Base-by-base conservation (phyloP, 1,140 invertebrate genomes). In the Chironomus tepperi region DNA sequence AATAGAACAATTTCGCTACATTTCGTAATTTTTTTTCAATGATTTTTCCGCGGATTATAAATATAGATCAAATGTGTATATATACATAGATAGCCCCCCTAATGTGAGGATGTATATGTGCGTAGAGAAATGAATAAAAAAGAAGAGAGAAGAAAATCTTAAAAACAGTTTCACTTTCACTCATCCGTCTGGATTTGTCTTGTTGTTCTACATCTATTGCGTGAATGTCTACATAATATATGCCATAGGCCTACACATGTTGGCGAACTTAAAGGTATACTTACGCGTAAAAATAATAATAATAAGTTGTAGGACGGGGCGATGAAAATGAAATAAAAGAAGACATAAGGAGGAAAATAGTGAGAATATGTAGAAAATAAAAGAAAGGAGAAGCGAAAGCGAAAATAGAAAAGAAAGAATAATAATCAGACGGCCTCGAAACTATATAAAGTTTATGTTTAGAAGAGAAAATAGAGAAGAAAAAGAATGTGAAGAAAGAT, bases 391-490 rank as follows among this genome's bases (percentile, higher is more conserved):
- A 47, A 47, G 43, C 15, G 15, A 47, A 57, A 57, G n/a, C 47
- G 47, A 57, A 57, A 57, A 57, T 15, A 57, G 47, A 9, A 15
- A 47, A 47, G 10, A 57, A n/a, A 57, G 47, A n/a, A 57, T 12
- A 57, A 57, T 34, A 34, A 34, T 34, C 24, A 34, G 24, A 57
- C n/a, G 47, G 47, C 47, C 47, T 57, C 47, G 47, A 57, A 57
- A 57, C 1, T 2, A 34, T 34, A 2, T 2, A 34, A 34, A 34
- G 24, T 57, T 57, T 57, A 57, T 57, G 47, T 57, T 57, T 57
- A 57, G 47, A 57, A 57, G n/a, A 57, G 47, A 57, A 57, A 57
- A 57, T 57, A 57, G 47, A 57, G n/a, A 57, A 47, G 43, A 15
- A 9, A 47, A 47, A 47, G 43, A 34, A 34, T 34, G 24, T 5